Conservation (phyloP, 1,140 invertebrate species). For the Oedothorax gibbosus region DNA sequence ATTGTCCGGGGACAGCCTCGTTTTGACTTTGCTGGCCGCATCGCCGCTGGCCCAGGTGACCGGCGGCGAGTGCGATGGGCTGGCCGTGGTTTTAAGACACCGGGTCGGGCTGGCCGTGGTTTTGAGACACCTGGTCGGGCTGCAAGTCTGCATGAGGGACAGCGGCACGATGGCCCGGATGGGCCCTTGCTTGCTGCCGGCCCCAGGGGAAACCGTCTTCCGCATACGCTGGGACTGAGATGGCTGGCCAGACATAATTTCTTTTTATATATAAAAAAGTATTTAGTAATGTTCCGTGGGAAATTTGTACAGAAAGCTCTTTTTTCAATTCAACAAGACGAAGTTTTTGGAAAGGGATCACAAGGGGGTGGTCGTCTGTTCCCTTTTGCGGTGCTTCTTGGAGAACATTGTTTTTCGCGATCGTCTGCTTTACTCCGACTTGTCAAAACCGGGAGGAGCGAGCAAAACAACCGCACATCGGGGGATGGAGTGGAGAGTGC, state of each 20-base stretch:
- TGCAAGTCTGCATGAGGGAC: slow-evolving; percentile 61
- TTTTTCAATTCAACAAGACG: slow-evolving; percentile 18
- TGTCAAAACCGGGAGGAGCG: slow-evolving; percentile 44
- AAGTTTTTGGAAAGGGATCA: slow-evolving; percentile 9
- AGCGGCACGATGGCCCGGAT: slow-evolving; percentile 63
- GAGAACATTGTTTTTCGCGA: slow-evolving; percentile 33
- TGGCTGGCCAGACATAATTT: slow-evolving; percentile 50
- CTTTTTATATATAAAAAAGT: slow-evolving; percentile 39
- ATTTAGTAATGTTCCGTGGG: too few species aligned
- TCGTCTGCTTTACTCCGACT: slow-evolving; percentile 18
- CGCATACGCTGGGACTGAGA: slow-evolving; percentile 65
- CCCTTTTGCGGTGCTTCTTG: slow-evolving; percentile 32
- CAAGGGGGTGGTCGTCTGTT: background rate
- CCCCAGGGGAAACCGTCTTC: slow-evolving; percentile 62
- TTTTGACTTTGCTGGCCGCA: slow-evolving; percentile 52
- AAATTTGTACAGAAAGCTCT: too few species aligned
- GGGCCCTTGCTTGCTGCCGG: slow-evolving; percentile 59
- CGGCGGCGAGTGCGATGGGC: slow-evolving; percentile 56
- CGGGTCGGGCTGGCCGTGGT: slow-evolving; percentile 53
- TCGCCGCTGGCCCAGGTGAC: slow-evolving; percentile 45
- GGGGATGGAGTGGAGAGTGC: slow-evolving; percentile 47
- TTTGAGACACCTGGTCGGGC: slow-evolving; percentile 58
- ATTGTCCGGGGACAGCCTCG: slow-evolving; percentile 58
- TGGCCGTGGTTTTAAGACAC: slow-evolving; percentile 34
- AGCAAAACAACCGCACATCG: slow-evolving; percentile 41